Conservation (phyloP, 92 coral and sea anemone species). For the Epizoanthus stellaris region DNA sequence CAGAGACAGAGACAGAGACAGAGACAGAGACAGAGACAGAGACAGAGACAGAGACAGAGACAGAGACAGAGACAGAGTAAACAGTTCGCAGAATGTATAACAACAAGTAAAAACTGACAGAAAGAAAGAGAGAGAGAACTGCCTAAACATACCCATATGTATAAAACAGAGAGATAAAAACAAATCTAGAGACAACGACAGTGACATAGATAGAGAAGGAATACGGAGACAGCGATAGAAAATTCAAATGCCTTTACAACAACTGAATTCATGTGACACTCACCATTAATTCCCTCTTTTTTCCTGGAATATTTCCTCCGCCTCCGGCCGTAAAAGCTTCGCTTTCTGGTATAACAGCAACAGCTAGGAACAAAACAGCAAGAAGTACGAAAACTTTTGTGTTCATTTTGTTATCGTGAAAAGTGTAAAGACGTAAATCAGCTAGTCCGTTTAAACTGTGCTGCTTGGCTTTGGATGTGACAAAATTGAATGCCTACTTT, state of each 20-base stretch:
- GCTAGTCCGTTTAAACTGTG: background rate
- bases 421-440: background rate
- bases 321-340: conserved; percentile 92
- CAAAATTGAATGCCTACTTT: conserved; percentile 18
- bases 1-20: too few relatives aligned
- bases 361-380: conserved; percentile 67
- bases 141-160: too few relatives aligned
- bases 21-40: too few relatives aligned
- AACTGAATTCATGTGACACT: background rate
- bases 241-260: background rate
- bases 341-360: conserved; percentile 67
- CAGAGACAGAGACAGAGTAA: too few relatives aligned
- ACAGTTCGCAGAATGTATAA: too few relatives aligned
- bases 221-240: background rate
- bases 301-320: conserved; percentile 84
- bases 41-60: too few relatives aligned
- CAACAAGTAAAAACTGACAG: background rate
- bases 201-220: background rate
- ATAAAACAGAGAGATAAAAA: background rate
- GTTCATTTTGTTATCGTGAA: conserved; percentile 61
- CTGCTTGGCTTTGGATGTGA: conserved; percentile 16
- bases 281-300: conserved; percentile 69
- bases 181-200: background rate
- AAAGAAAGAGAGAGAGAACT: background rate
- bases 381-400: conserved; percentile 63